A percentile compares a stretch with the other conserved stretches of the same genome.
Conservation (phyloP, 1,140 invertebrate genomes). For the Agraylea sexmaculata region DNA sequence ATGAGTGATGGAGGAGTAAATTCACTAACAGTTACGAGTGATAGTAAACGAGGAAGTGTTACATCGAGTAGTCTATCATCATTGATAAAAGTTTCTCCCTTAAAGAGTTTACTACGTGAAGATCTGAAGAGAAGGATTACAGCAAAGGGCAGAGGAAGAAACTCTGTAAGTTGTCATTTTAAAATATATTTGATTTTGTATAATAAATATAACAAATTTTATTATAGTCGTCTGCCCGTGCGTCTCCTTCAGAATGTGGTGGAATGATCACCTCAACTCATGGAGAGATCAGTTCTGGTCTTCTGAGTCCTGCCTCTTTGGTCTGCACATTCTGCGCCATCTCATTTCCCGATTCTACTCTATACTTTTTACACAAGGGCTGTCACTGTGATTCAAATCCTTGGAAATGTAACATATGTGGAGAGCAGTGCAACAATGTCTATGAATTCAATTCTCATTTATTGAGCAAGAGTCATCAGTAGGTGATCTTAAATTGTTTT, state of each 20-base stretch:
- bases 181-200: too few relatives aligned
- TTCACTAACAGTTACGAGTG: conserved; percentile 24
- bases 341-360: conserved; percentile 85
- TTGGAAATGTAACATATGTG: conserved; percentile 97
- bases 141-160: conserved; percentile 40
- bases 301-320: conserved; percentile 37
- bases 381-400: conserved; percentile 94
- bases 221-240: conserved; percentile 29
- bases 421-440: conserved; percentile 81
- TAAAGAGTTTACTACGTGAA: conserved; percentile 70
- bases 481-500: too few relatives aligned
- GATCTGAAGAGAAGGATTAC: conserved; percentile 66
- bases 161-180: conserved; percentile 34
- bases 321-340: conserved; percentile 85
- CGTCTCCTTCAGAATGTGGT: conserved; percentile 49
- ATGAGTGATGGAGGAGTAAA: conserved; percentile 25
- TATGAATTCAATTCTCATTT: conserved; percentile 96
- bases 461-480: conserved; percentile 85
- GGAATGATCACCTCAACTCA: conserved; percentile 52
- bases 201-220: too few relatives aligned
- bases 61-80: conserved; percentile 53
- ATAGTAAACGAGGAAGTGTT: conserved; percentile 39
- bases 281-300: conserved; percentile 40
- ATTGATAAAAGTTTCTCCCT: conserved; percentile 65
- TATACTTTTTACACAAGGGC: conserved; percentile 95